Conservation (phyloP, 1,140 invertebrate genomes). For the Uloborus diversus region DNA sequence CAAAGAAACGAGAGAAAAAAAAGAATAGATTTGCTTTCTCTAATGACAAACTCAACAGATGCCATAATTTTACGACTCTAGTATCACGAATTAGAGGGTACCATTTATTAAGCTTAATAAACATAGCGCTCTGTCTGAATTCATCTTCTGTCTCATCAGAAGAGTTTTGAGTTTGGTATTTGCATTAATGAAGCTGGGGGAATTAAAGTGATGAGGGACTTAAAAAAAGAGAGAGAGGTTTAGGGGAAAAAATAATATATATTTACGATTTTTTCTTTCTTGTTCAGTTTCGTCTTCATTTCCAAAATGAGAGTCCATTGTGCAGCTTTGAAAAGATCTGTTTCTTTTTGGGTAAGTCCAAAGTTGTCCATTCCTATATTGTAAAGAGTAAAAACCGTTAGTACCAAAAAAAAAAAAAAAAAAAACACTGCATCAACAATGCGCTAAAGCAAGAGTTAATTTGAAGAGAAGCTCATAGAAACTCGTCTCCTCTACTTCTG, state of each 20-base stretch:
- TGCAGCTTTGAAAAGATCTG: background rate
- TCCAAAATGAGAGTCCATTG: slow-evolving; percentile 3
- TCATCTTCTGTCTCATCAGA: background rate
- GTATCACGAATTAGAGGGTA: slow-evolving; percentile 6
- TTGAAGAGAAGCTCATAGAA: no score
- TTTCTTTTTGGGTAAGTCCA: slow-evolving; percentile 4
- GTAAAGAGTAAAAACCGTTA: no score
- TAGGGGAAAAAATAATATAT: no score
- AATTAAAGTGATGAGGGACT: background rate
- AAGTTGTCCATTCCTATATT: no score
- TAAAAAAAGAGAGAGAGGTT: background rate
- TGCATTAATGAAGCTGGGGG: slow-evolving; percentile 25
- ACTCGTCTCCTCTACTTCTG: no score
- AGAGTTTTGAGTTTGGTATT: background rate
- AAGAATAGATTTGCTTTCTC: slow-evolving; percentile 15
- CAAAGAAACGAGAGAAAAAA: slow-evolving; percentile 25
- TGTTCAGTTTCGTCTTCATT: slow-evolving; percentile 16
- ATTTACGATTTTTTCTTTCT: slow-evolving; percentile 21
- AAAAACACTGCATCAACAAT: no score
- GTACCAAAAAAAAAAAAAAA: no score
- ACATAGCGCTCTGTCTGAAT: background rate
- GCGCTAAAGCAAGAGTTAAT: no score
- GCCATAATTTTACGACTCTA: slow-evolving; percentile 7
- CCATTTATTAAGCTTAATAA: slow-evolving; percentile 45
- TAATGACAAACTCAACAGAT: slow-evolving; percentile 7